Percentiles rank a stretch among this genome's conserved stretches.
phyloP scores from a whole-genome alignment of 1,140 invertebrate species.

The Ips typographus region DNA sequence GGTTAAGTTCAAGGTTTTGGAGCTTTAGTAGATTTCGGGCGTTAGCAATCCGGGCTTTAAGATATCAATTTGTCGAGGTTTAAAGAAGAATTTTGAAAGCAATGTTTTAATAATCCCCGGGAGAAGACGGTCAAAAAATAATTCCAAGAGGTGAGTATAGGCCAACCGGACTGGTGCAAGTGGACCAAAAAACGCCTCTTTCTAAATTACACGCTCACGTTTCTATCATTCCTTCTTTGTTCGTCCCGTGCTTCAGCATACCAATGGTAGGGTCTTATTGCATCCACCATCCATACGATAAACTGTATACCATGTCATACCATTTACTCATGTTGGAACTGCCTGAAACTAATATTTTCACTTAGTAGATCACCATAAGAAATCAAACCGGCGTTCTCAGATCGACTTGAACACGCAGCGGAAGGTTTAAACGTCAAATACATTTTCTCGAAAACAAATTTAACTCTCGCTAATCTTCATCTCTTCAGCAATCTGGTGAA shows the following conservation, averaged over 20 bases:
- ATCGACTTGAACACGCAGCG: too few relatives aligned
- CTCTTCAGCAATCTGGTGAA: not conserved
- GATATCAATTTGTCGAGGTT: not conserved
- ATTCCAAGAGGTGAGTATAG: too few relatives aligned
- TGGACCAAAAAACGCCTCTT: constrained; percentile 42
- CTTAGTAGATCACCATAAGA: too few relatives aligned
- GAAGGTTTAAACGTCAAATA: too few relatives aligned
- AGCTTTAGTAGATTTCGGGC: not conserved
- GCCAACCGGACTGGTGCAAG: constrained; percentile 25
- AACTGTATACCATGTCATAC: too few relatives aligned
- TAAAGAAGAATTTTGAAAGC: not conserved
- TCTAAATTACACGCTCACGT: constrained; percentile 48
- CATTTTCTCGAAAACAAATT: too few relatives aligned
- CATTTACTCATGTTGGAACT: too few relatives aligned
- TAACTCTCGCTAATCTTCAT: not conserved
- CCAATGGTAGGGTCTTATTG: constrained; percentile 6
- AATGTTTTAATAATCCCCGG: constrained; percentile 1
- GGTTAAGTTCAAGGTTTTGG: not conserved
- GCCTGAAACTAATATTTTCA: too few relatives aligned
- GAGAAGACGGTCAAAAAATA: not conserved
- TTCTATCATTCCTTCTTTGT: constrained; percentile 49
- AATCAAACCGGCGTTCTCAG: too few relatives aligned
- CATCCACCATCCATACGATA: too few relatives aligned
- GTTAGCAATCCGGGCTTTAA: not conserved
- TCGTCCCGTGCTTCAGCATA: constrained; percentile 39